Base-by-base conservation (phyloP, 2,888 invertebrate species). In the Euproctis similis region DNA sequence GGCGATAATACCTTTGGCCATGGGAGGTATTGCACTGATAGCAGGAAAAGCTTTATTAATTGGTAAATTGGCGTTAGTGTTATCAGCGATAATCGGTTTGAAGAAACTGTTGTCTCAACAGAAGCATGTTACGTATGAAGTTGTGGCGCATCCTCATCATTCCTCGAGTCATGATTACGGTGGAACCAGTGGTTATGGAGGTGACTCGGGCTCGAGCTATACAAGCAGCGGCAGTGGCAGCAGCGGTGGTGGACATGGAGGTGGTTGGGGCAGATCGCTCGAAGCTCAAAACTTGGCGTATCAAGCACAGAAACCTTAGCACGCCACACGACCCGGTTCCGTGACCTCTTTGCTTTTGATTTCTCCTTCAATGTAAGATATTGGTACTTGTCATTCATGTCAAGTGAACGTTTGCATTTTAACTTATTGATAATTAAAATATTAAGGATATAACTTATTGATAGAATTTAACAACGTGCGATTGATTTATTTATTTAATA, bases 91-190 rank as follows among this genome's bases (percentile, higher is more conserved):
- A 34, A 94, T 94, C 55, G 94, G 94, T 2, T 74, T 94, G 67
- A 94, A 94, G 86, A 94, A 94, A 67, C 80, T 94, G 27, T 73
- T 94, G 44, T 90, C 91, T 1, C 90, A 91, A 59, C 91, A 92
- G 74, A 94, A 94, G 63, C 93, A 93, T 60, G 94, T 94, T 42
- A 94, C 94, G 3, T 94, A 94, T 62, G 94, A 94, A 65, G 94
- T 94, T 17, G 93, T 94, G 0, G 89, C 93, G 0, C 94, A 94
- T 68, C 93, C 94, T 29, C 93, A 93, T 37, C 87, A 89, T 35
- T 87, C 88, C 31, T 90, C 92, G 42, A 89, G 90, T 53, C 92
- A 92, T 14, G 87, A 87, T 10, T 67, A 66, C 20, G 45, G 46
- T 23, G 23, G 87, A 8, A 86, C 88, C n/a, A 87, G 87, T 43